These are phyloP conservation scores for Neodon shergylaensis DNA, from an alignment of 2,113 vertebrate species.

Conservation along the genomic window DNA sequence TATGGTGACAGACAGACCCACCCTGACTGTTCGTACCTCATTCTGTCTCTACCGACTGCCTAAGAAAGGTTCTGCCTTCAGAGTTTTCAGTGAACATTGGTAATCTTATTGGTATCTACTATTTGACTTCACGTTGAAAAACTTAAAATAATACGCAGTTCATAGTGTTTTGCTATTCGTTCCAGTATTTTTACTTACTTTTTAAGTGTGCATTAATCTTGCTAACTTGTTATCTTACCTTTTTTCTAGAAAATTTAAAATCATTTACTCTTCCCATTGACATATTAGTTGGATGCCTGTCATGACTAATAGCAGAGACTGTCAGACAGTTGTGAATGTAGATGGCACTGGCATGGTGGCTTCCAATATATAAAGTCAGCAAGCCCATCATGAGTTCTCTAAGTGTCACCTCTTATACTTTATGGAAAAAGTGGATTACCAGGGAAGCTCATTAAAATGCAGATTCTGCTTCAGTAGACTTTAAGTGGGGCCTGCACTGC, in stretches of 20 bases:
- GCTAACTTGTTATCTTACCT: neutral
- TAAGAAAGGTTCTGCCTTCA: neutral
- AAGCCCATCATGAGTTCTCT: neutral
- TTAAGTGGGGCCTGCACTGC: neutral
- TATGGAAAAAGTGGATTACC: neutral
- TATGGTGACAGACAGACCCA: neutral
- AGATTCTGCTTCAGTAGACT: constrained; percentile 8
- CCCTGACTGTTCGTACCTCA: neutral
- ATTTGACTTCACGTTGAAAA: constrained; percentile 54
- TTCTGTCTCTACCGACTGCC: neutral
- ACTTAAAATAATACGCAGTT: constrained; percentile 35
- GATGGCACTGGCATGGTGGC: neutral
- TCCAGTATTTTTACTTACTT: neutral
- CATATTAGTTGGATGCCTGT: neutral
- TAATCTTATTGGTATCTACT: neutral
- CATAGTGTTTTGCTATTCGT: neutral
- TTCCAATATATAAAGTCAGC: neutral
- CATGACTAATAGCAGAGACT: neutral
- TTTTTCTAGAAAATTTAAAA: constrained; percentile 33
- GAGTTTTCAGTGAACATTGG: constrained; percentile 18
- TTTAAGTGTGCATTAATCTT: constrained; percentile 23
- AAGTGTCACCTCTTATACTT: neutral
- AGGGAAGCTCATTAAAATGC: constrained; percentile 1
- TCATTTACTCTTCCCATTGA: neutral
- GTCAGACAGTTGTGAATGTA: neutral